phyloP scores from a whole-genome alignment of 2,888 invertebrate species.

The Siphlonurus alternatus region DNA sequence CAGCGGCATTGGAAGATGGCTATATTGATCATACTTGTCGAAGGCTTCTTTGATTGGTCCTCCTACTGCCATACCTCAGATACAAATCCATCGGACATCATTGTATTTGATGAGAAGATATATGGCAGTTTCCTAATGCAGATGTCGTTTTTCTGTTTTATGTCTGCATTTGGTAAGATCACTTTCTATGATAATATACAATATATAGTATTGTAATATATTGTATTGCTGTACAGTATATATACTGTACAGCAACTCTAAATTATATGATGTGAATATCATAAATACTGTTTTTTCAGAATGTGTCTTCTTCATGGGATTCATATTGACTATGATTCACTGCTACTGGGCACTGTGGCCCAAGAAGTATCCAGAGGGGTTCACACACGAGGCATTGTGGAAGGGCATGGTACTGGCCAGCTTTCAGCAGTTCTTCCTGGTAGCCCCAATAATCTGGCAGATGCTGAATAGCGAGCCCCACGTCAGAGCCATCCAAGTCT shows the following conservation, averaged over 20 bases:
- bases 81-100: not conserved
- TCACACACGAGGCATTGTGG: not conserved
- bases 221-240: too few species aligned
- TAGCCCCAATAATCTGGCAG: not conserved
- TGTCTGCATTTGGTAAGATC: constrained; percentile 22
- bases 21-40: constrained; percentile 57
- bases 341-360: not conserved
- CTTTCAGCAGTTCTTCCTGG: not conserved
- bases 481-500: not conserved
- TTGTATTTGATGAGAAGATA: not conserved
- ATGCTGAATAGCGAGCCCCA: not conserved
- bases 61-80: constrained; percentile 11
- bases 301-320: not conserved
- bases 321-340: not conserved
- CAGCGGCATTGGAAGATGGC: constrained; percentile 65
- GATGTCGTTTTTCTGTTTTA: not conserved
- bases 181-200: not conserved
- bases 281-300: not conserved
- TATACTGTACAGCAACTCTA: too few species aligned
- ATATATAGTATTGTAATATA: too few species aligned
- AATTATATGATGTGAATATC: too few species aligned
- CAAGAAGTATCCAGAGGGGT: not conserved
- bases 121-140: constrained; percentile 16
- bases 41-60: constrained; percentile 58
- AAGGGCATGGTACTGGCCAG: not conserved